Percentiles rank a stretch among this genome's conserved stretches.
Evolutionary conservation across 2,797 vertebrate species (phyloP).

Genomic region (Glossophaga mutica): DNA sequence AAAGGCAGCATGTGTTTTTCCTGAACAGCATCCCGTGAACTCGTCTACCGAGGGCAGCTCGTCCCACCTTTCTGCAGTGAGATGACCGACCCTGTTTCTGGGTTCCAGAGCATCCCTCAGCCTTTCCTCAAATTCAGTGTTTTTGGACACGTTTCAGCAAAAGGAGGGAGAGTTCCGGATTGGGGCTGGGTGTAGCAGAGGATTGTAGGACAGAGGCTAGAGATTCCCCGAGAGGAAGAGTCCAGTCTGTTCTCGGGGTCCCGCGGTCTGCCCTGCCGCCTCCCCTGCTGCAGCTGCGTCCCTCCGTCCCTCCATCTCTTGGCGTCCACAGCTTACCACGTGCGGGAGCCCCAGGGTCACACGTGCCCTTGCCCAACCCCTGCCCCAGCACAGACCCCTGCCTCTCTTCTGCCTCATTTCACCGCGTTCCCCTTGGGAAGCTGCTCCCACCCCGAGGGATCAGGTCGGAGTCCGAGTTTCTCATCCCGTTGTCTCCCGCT

Average conservation of each 20-base stretch:
- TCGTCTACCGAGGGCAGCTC: neutral
- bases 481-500: fast-evolving
- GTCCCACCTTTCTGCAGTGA: neutral
- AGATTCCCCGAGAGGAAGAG: neutral
- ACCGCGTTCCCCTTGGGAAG: neutral
- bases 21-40: neutral
- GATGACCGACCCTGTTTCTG: neutral
- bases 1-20: neutral
- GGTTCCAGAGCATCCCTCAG: neutral
- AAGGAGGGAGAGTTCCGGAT: neutral
- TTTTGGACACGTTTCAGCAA: neutral
- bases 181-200: neutral
- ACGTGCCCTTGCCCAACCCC: no score
- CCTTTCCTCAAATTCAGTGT: neutral
- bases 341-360: no score
- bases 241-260: neutral
- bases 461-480: neutral
- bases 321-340: neutral
- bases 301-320: neutral
- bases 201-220: neutral
- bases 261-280: fast-evolving
- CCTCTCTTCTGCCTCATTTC: neutral
- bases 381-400: neutral
- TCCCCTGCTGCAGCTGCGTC: fast-evolving
- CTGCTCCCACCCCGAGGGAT: neutral